Conservation (phyloP, 2,797 vertebrate species). For the Nyctalus aviator region DNA sequence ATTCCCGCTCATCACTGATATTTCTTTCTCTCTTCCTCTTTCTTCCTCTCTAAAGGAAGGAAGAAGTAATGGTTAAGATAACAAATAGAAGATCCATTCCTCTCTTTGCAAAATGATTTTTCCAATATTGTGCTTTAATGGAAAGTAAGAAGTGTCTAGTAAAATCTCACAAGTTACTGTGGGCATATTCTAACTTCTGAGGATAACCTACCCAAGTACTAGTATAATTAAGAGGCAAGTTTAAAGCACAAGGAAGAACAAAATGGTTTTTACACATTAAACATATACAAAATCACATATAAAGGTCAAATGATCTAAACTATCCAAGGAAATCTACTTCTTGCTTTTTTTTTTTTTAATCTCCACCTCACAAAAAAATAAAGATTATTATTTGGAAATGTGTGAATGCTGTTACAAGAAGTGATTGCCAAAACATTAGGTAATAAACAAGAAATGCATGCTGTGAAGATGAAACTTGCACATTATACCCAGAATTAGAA, state of each 20-base stretch:
- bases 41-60: too few species aligned
- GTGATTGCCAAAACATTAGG: background rate
- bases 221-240: conserved; percentile 22
- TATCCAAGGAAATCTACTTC: background rate
- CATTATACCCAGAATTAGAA: conserved; percentile 33
- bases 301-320: background rate
- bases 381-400: conserved; percentile 50
- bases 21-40: too few species aligned
- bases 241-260: conserved; percentile 50
- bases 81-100: conserved; percentile 72
- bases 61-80: conserved; percentile 71
- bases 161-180: background rate
- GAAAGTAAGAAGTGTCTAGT: conserved; percentile 58
- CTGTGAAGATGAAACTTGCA: background rate
- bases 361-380: background rate
- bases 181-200: conserved; percentile 45
- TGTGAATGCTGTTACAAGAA: background rate
- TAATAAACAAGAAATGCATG: conserved; percentile 32
- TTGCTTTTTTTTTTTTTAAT: background rate
- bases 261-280: background rate
- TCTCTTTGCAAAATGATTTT: conserved; percentile 75
- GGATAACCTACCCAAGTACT: conserved; percentile 34
- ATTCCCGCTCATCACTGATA: too few species aligned
- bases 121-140: conserved; percentile 55
- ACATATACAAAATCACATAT: background rate